These are phyloP conservation scores for Meghimatium bilineatum DNA, from an alignment of 2,888 invertebrate species.

Conservation along the genomic window DNA sequence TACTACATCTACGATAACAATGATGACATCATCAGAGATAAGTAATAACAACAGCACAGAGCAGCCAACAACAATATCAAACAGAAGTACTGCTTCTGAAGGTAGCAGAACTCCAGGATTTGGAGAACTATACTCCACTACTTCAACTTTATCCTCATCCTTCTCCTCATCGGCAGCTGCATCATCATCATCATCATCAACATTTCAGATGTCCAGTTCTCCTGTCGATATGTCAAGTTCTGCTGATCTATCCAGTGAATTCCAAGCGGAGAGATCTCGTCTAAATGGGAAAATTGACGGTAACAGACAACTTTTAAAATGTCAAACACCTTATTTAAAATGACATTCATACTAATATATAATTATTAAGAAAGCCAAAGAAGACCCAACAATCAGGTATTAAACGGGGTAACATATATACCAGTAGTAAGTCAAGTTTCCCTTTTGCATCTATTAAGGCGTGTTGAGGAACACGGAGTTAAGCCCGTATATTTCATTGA, in stretches of 20 bases:
- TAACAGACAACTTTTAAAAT: neutral
- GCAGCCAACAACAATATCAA: neutral
- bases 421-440: too few species aligned
- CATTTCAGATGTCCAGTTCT: neutral
- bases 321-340: too few species aligned
- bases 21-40: neutral
- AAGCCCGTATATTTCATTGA: neutral
- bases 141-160: neutral
- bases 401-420: too few species aligned
- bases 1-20: neutral
- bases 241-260: neutral
- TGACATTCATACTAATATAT: neutral
- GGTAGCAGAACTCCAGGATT: neutral
- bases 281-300: constrained; percentile 12
- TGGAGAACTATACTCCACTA: neutral
- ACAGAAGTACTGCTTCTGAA: neutral
- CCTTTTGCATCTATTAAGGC: too few species aligned
- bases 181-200: neutral
- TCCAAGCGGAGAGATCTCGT: neutral
- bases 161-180: neutral
- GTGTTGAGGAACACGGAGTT: too few species aligned
- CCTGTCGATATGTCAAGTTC: neutral
- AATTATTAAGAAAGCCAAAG: too few species aligned
- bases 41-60: neutral
- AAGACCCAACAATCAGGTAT: too few species aligned